Conservation (phyloP, 2,113 vertebrate species). For the Xiphophorus hellerii region DNA sequence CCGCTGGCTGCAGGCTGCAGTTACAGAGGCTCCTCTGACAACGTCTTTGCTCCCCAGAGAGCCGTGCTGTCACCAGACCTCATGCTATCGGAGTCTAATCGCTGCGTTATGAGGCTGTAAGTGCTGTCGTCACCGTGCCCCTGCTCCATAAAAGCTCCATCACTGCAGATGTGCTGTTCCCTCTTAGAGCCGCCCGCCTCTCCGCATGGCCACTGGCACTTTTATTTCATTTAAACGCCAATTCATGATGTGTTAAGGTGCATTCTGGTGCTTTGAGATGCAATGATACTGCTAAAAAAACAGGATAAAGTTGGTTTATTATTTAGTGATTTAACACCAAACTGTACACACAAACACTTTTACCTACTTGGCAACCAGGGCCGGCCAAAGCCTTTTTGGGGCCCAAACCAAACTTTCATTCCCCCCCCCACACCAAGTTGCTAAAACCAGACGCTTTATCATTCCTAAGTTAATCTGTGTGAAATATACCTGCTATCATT, state of each 20-base stretch:
- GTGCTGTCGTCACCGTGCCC: slow-evolving; percentile 35
- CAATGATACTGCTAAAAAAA: slow-evolving; percentile 9
- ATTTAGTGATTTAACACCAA: not conserved
- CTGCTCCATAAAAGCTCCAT: slow-evolving; percentile 56
- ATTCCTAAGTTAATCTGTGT: too few species aligned
- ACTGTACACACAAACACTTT: not conserved
- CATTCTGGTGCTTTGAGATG: slow-evolving; percentile 18
- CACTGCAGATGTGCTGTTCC: slow-evolving; percentile 24
- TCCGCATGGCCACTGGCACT: slow-evolving; percentile 30
- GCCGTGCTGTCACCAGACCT: slow-evolving; percentile 36
- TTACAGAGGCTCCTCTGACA: slow-evolving; percentile 50
- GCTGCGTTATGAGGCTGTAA: slow-evolving; percentile 62
- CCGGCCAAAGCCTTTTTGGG: too few species aligned
- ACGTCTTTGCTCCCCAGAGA: slow-evolving; percentile 35
- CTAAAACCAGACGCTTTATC: too few species aligned
- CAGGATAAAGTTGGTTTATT: not conserved
- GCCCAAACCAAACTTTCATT: too few species aligned
- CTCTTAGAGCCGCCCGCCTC: slow-evolving; percentile 11
- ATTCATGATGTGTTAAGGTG: slow-evolving; percentile 25
- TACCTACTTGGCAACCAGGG: not conserved
- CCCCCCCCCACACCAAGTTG: too few species aligned
- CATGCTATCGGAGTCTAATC: slow-evolving; percentile 58
- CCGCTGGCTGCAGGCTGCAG: slow-evolving; percentile 17
- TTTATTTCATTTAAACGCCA: slow-evolving; percentile 42
- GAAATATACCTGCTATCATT: too few species aligned